Conservation (phyloP, 2,113 vertebrate genomes). For the Promerops cafer region DNA sequence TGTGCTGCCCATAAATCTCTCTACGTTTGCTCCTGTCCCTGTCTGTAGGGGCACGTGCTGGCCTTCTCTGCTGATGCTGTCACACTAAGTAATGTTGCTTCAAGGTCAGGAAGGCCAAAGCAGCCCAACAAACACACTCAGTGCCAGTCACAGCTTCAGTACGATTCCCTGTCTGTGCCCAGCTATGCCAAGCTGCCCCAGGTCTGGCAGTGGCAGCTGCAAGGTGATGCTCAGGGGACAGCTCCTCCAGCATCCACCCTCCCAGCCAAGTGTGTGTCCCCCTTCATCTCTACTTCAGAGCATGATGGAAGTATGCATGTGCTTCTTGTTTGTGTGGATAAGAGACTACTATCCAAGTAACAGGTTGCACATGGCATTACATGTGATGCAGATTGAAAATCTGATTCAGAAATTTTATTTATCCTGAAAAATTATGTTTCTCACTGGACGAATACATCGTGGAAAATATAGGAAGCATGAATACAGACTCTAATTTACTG, state of each 20-base stretch:
- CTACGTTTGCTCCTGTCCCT: neutral
- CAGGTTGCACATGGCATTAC: neutral
- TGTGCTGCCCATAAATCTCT: neutral
- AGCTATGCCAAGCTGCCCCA: neutral
- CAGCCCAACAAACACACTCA: neutral
- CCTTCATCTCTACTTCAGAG: neutral
- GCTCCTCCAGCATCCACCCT: neutral
- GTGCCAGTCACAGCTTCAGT: neutral
- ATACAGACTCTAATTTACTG: neutral
- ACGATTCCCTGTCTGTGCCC: neutral
- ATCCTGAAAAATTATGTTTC: neutral
- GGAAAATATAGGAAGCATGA: neutral
- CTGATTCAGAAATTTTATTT: neutral
- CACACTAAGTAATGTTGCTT: neutral
- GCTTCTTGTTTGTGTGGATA: neutral
- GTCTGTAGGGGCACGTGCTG: neutral
- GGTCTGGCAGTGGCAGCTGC: neutral
- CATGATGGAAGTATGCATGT: neutral
- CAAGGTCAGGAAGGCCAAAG: neutral
- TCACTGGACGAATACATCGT: neutral
- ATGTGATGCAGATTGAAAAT: neutral
- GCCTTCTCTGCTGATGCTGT: neutral
- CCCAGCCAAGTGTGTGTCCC: neutral
- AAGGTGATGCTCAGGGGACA: neutral
- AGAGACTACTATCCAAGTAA: neutral